phyloP scores from a whole-genome alignment of 2,888 invertebrate genomes.

The Luperina nickerlii region DNA sequence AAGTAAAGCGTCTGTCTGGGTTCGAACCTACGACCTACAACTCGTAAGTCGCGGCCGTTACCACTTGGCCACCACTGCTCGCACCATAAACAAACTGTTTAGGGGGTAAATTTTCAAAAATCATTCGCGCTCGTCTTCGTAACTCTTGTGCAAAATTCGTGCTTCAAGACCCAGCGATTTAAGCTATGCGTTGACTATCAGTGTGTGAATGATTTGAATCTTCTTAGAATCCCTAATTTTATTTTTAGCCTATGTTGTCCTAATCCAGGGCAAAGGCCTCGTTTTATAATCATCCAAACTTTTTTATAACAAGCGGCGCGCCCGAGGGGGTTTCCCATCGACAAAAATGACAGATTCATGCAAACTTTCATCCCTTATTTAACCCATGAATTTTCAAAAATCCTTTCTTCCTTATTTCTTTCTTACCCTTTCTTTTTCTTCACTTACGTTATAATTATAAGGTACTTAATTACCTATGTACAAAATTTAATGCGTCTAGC shows the following conservation, averaged over 20 bases:
- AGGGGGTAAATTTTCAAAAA: background rate
- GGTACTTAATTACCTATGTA: background rate
- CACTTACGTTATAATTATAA: background rate
- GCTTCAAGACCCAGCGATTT: background rate
- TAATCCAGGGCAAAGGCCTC: too few species aligned
- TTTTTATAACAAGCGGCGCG: background rate
- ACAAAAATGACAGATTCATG: background rate
- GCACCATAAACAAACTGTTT: too few species aligned
- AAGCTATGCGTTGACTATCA: background rate
- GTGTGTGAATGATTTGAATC: background rate
- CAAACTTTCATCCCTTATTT: background rate
- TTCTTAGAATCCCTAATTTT: background rate
- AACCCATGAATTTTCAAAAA: too few species aligned
- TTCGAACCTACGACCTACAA: too few species aligned
- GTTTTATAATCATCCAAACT: background rate
- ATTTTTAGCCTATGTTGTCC: too few species aligned
- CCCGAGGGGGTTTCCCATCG: background rate
- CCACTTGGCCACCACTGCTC: too few species aligned
- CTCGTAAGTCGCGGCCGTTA: too few species aligned
- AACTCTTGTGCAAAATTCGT: background rate
- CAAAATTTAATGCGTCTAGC: background rate
- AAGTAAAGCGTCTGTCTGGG: too few species aligned
- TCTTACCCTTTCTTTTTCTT: too few species aligned
- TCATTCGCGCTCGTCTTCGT: background rate
- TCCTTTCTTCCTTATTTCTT: too few species aligned